A percentile compares a stretch with the other conserved stretches of the same genome.
These are phyloP conservation scores for Flabesymbios commensalis DNA, from an alignment of 2,888 invertebrate genomes.

Conservation along the genomic window DNA sequence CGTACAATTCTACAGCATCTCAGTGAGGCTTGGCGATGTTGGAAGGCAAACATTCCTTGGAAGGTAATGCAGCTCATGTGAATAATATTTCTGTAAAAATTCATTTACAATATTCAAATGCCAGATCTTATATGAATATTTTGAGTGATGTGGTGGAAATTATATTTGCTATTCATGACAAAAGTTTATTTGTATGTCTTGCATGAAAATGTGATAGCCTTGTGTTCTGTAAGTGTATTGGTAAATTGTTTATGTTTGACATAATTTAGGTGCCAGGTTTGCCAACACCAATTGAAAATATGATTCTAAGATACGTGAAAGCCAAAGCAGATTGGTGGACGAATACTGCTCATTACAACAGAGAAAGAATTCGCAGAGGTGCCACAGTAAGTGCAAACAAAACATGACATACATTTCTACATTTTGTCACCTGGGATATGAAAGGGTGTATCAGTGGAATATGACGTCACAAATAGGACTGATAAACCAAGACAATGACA, in stretches of 20 bases:
- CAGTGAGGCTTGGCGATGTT: constrained; percentile 99
- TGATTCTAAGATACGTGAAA: constrained; percentile 99
- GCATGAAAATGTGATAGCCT: too few relatives aligned
- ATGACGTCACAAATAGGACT: too few relatives aligned
- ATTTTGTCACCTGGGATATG: too few relatives aligned
- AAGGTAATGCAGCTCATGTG: constrained; percentile 80
- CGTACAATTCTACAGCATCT: constrained; percentile 97
- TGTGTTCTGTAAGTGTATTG: too few relatives aligned
- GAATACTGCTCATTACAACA: constrained; percentile 99
- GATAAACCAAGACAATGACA: too few relatives aligned
- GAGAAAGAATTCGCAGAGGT: constrained; percentile 97
- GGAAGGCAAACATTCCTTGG: constrained; percentile 99
- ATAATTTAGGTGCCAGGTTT: constrained; percentile 85
- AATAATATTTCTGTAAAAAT: not conserved
- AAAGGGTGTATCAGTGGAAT: too few relatives aligned
- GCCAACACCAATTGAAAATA: constrained; percentile 99
- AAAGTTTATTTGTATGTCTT: too few relatives aligned
- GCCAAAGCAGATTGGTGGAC: constrained; percentile 99
- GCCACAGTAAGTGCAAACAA: constrained; percentile 81
- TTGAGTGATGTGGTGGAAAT: not conserved
- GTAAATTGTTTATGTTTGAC: too few relatives aligned
- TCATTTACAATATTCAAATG: too few relatives aligned
- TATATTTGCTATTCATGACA: not conserved
- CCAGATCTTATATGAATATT: not conserved
- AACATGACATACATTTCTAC: too few relatives aligned